phyloP scores from a whole-genome alignment of 2,888 invertebrate species.

The Drosophila cyrtoloma region DNA sequence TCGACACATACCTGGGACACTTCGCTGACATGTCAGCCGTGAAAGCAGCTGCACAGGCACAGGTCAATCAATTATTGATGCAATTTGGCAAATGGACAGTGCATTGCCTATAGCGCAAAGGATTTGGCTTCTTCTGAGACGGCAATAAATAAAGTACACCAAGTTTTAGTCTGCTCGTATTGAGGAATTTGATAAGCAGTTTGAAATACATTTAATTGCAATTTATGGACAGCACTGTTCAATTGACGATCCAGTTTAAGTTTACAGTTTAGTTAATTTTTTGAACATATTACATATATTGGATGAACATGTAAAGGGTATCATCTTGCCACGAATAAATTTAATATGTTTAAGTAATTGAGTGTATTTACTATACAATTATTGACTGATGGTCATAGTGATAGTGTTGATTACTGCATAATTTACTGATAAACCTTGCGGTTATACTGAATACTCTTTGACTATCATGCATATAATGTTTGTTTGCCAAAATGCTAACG shows the following conservation, averaged over 20 bases:
- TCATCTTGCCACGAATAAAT: neutral
- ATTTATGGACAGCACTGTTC: neutral
- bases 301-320: neutral
- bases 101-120: neutral
- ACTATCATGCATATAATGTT: conserved; percentile 14
- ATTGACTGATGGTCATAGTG: conserved; percentile 17
- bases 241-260: neutral
- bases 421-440: neutral
- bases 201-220: neutral
- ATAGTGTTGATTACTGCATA: conserved; percentile 27
- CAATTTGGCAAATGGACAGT: conserved; percentile 49
- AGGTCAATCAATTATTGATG: conserved; percentile 49
- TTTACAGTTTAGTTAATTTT: neutral
- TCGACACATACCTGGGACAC: conserved; percentile 7
- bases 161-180: neutral
- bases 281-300: neutral
- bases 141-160: too few relatives aligned
- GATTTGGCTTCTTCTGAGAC: neutral
- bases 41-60: conserved; percentile 7
- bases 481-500: conserved; percentile 44
- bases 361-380: conserved; percentile 34
- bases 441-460: neutral
- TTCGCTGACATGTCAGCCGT: conserved; percentile 7
- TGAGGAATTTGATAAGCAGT: neutral
- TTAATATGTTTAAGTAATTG: neutral